These are phyloP conservation scores for Indicator indicator DNA, from an alignment of 2,113 vertebrate genomes.

Conservation along the genomic window DNA sequence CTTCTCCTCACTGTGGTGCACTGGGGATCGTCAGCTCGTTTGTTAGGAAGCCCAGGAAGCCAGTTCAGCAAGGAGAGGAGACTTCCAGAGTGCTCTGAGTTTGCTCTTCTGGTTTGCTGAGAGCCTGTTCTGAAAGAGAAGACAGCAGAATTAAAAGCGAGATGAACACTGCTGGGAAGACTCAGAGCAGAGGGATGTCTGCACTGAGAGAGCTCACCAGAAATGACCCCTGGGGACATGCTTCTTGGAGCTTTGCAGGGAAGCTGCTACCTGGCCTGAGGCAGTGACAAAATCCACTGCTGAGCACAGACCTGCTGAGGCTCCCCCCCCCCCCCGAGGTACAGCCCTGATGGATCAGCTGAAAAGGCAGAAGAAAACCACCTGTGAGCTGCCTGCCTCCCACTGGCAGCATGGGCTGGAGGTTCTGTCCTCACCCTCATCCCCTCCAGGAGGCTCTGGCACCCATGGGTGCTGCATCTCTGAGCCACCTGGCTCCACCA, in stretches of 20 bases:
- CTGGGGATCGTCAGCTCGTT: background rate
- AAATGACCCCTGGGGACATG: accelerated
- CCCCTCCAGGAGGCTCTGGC: background rate
- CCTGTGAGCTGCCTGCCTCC: accelerated
- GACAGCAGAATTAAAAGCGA: background rate
- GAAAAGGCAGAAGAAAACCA: background rate
- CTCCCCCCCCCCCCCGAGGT: background rate
- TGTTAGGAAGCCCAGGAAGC: background rate
- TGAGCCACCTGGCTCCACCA: accelerated
- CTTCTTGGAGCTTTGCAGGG: background rate
- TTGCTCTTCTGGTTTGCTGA: background rate
- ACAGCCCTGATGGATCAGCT: accelerated
- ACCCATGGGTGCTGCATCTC: background rate
- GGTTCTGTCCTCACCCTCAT: accelerated
- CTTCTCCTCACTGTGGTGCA: background rate
- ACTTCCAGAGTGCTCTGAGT: background rate
- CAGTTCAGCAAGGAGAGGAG: background rate
- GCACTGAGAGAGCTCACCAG: background rate
- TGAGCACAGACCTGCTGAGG: background rate
- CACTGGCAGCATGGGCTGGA: accelerated
- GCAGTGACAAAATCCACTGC: background rate
- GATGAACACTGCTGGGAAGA: background rate
- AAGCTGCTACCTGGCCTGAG: background rate
- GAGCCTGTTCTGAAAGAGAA: background rate
- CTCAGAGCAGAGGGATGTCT: background rate